Evolutionary conservation across 1,140 invertebrate species (phyloP).

Genomic region (Steinernema khuongi): DNA sequence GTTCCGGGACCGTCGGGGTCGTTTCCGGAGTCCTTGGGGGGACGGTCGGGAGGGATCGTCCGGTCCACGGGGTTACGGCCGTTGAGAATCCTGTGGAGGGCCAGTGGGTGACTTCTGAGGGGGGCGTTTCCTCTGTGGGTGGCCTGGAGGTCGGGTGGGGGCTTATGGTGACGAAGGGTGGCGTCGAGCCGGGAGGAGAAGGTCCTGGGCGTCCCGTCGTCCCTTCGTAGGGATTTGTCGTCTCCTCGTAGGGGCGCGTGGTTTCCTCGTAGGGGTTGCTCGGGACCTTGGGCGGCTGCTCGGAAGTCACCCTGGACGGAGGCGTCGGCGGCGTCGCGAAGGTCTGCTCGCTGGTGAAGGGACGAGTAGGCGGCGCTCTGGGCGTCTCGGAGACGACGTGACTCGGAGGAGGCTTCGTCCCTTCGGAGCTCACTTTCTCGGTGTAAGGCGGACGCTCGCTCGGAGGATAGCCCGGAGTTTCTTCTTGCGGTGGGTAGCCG

Average conservation of each 20-base stretch:
- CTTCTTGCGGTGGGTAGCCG: too few species aligned
- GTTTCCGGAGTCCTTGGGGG: slow-evolving; percentile 13
- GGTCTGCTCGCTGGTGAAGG: neutral
- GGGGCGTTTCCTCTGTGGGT: neutral
- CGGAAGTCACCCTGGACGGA: neutral
- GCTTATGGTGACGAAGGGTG: neutral
- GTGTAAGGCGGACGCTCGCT: too few species aligned
- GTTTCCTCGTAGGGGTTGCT: neutral
- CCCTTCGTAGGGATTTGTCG: too few species aligned
- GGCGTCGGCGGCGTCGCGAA: slow-evolving; percentile 3
- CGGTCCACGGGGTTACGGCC: neutral
- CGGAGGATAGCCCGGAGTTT: too few species aligned
- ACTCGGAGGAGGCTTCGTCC: neutral
- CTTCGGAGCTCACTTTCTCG: too few species aligned
- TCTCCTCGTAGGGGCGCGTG: too few species aligned
- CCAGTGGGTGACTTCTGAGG: neutral
- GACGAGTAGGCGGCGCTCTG: neutral
- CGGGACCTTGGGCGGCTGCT: neutral
- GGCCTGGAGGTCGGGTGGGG: neutral
- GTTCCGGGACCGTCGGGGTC: slow-evolving; percentile 31
- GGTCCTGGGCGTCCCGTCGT: too few species aligned
- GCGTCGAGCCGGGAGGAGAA: too few species aligned
- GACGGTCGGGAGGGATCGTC: neutral
- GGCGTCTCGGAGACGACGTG: neutral
- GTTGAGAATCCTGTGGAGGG: neutral